Evolutionary conservation across 2,113 vertebrate species (phyloP), one percentile per base, ranked within the genome.

Genomic region (Callithrix jacchus): DNA sequence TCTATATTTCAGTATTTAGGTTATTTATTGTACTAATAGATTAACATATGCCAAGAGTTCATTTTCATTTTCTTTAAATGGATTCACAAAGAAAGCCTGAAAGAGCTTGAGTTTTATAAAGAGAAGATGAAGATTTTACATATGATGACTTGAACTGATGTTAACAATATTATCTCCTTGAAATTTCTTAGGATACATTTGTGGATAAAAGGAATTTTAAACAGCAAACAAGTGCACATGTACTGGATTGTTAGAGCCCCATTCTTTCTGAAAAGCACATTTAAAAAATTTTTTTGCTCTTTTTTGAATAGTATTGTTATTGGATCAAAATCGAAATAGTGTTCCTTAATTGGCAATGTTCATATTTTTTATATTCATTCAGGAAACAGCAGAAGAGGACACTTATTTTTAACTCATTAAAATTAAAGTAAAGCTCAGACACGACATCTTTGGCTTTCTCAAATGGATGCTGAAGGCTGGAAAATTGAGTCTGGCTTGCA

Each of bases 11-110:
- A 89, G 25, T 91, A 77, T 74, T 89, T 96, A 91, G 23, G 3
- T 87, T 81, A 54, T 21, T 89, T 68, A 8, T 42, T 3, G 32
- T 66, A 66, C 7, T 81, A 74, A 83, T 35, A 81, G 64, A 71
- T 80, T 84, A 80, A 71, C n/a, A 45, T 42, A 27, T 82, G 6
- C 7, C 77, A 66, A 42, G 5, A 40, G 35, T 68, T 95, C 37
- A 66, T 80, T 93, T 93, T 76, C 18, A 25, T 92, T 92, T 84
- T 74, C n/a, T 95, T 94, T 96, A 89, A 88, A 79, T 76, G 94
- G 30, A 47, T 76, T 85, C 49, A 87, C 17, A 76, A 56, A 91
- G 6, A 82, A 89, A 27, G 2, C 25, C 68, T 82, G 2, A 83
- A 81, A 90, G 30, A 91, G 13, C 12, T 89, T 68, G 73, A 91